A percentile compares a stretch with the other conserved stretches of the same genome.
Evolutionary conservation across 1,140 invertebrate genomes (phyloP).

Genomic region (Bombus ignitus): DNA sequence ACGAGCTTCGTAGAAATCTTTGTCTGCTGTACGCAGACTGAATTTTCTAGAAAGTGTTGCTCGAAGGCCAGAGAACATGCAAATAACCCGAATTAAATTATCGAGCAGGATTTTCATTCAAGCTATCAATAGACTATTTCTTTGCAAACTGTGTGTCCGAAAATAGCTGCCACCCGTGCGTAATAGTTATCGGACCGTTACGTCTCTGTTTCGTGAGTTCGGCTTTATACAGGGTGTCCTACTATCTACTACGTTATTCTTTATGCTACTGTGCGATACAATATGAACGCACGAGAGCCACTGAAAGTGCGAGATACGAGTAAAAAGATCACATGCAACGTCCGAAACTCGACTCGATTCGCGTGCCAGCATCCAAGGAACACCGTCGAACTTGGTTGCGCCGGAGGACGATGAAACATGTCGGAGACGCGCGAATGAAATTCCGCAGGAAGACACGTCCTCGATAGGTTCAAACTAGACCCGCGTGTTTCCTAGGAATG

Average conservation of each 20-base stretch:
- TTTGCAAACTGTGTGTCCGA: background rate
- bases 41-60: background rate
- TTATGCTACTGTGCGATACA: too few relatives aligned
- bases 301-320: too few relatives aligned
- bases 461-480: background rate
- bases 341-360: too few relatives aligned
- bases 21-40: too few relatives aligned
- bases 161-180: constrained; percentile 1
- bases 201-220: background rate
- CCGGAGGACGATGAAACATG: background rate
- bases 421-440: background rate
- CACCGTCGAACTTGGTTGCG: background rate
- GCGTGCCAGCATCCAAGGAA: background rate
- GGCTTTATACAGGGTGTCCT: background rate
- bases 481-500: background rate
- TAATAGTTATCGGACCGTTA: background rate
- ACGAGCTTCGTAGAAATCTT: background rate
- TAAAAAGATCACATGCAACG: too few relatives aligned
- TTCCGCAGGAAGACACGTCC: background rate
- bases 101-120: background rate
- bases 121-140: background rate
- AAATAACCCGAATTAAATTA: background rate
- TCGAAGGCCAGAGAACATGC: background rate
- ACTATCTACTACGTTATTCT: background rate
- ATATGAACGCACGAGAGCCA: too few relatives aligned